These are phyloP conservation scores for Anableps anableps DNA, from an alignment of 2,797 vertebrate species.

Conservation along the genomic window DNA sequence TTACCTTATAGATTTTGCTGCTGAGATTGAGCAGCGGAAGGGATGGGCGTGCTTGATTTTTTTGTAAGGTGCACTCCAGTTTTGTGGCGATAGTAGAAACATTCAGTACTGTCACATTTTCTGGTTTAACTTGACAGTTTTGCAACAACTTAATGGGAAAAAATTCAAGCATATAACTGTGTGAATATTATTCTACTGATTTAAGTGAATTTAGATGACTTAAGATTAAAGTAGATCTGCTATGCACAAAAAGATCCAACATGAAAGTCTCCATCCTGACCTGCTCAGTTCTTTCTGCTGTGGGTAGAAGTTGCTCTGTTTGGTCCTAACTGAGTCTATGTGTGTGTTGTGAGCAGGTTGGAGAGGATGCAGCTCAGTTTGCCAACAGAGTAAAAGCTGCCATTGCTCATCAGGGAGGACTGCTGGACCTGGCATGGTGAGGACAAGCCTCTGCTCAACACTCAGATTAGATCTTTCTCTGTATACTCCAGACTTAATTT, in stretches of 20 bases:
- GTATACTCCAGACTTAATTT: not conserved
- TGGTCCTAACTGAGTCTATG: not conserved
- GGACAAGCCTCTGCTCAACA: not conserved
- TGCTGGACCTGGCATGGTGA: slow-evolving; percentile 93
- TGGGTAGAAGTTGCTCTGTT: not conserved
- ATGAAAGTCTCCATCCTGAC: not conserved
- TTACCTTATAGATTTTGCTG: not conserved
- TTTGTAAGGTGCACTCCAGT: not conserved
- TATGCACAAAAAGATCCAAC: not conserved
- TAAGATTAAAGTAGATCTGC: not conserved
- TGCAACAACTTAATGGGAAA: not conserved
- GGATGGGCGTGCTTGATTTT: not conserved
- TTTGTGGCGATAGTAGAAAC: not conserved
- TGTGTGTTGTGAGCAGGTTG: slow-evolving; percentile 77
- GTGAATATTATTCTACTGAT: not conserved
- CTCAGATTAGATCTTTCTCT: not conserved
- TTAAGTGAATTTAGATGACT: not conserved
- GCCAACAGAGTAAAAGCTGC: slow-evolving; percentile 94
- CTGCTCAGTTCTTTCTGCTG: not conserved
- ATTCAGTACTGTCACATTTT: not conserved
- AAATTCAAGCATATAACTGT: not conserved
- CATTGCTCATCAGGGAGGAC: slow-evolving; percentile 90
- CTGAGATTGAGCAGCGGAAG: not conserved
- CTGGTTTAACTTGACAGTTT: not conserved
- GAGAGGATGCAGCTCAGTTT: slow-evolving; percentile 92